Conservation (phyloP, 2,888 invertebrate species). For the Clitarchus hookeri region DNA sequence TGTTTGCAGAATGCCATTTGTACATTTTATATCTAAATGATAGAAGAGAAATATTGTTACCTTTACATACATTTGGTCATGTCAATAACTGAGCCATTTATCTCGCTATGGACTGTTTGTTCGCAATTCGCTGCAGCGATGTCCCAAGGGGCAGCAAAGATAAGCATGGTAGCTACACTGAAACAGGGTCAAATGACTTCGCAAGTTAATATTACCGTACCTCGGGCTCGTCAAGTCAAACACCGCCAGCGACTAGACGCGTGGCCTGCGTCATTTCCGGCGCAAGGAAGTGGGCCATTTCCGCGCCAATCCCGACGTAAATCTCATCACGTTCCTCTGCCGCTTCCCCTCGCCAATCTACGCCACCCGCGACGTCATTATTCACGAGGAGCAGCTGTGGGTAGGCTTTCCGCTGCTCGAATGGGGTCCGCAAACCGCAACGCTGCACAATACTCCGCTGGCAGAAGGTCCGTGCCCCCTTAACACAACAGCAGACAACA, state of each 20-base stretch:
- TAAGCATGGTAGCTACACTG: too few relatives aligned
- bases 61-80: too few relatives aligned
- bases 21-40: too few relatives aligned
- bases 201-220: neutral
- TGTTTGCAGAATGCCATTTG: too few relatives aligned
- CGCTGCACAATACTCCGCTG: neutral
- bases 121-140: too few relatives aligned
- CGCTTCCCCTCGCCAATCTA: neutral
- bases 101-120: too few relatives aligned
- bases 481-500: too few relatives aligned
- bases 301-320: constrained; percentile 1
- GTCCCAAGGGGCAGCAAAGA: too few relatives aligned
- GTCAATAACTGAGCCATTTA: too few relatives aligned
- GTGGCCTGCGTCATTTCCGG: constrained; percentile 7
- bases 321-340: constrained; percentile 14
- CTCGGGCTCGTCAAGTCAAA: constrained; percentile 4
- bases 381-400: neutral
- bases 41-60: too few relatives aligned
- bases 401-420: neutral
- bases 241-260: neutral
- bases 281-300: constrained; percentile 7
- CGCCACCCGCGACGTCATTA: neutral
- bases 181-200: neutral
- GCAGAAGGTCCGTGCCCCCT: neutral
- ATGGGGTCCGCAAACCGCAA: neutral